These are phyloP conservation scores for Ammodytes dubius DNA, from an alignment of 2,113 vertebrate species.

Conservation along the genomic window DNA sequence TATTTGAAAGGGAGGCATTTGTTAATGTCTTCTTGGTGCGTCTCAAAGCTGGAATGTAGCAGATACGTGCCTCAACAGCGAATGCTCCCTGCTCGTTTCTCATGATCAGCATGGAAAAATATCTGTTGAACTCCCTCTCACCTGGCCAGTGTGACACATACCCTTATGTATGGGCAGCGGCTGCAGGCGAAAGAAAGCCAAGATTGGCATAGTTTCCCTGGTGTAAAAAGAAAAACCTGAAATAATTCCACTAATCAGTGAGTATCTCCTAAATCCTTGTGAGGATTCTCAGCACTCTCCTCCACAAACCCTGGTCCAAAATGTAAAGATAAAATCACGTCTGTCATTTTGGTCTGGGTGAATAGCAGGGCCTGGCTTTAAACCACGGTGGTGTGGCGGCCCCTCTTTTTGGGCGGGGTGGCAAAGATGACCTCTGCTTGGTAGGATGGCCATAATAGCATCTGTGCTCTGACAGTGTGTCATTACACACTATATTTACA, in stretches of 20 bases:
- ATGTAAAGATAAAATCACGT: conserved; percentile 80
- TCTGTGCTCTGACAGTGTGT: conserved; percentile 78
- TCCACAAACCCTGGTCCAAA: conserved; percentile 70
- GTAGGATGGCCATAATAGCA: conserved; percentile 80
- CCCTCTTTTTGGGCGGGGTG: conserved; percentile 79
- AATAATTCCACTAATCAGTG: conserved; percentile 61
- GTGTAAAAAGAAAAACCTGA: not conserved
- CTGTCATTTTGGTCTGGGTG: conserved; percentile 86
- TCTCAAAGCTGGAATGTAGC: conserved; percentile 28
- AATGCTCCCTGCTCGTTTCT: conserved; percentile 32
- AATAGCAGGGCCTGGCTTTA: conserved; percentile 68
- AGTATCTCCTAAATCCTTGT: conserved; percentile 56
- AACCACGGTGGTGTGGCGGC: conserved; percentile 69
- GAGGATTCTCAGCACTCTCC: conserved; percentile 60
- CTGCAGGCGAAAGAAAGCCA: conserved; percentile 7
- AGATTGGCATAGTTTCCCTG: not conserved
- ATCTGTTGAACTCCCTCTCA: not conserved
- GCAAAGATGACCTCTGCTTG: conserved; percentile 83
- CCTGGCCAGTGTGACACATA: conserved; percentile 20
- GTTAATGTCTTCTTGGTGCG: conserved; percentile 20
- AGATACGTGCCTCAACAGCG: not conserved
- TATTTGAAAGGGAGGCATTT: conserved; percentile 47
- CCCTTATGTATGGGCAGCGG: not conserved
- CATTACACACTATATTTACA: conserved; percentile 86
- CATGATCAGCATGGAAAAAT: not conserved